A percentile compares a stretch with the other conserved stretches of the same genome.
Conservation (phyloP, 2,113 vertebrate species). For the Ceyx margarethae region DNA sequence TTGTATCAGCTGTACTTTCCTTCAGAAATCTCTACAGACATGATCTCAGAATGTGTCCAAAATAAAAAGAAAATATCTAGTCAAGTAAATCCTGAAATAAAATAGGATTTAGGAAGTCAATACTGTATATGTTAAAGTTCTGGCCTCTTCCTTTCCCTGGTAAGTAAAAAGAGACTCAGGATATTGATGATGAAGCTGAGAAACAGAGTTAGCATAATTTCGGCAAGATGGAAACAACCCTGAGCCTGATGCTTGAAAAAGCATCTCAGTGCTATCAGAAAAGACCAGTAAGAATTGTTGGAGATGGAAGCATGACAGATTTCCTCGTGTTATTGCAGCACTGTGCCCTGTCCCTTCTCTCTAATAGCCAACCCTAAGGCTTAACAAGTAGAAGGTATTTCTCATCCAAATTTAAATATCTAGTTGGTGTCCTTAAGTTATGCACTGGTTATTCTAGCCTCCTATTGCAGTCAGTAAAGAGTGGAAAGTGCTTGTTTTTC, state of each 20-base stretch:
- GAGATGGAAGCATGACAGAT: not conserved
- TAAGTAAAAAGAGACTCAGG: not conserved
- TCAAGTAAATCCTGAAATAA: not conserved
- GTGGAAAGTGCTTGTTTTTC: not conserved
- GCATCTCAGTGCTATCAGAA: not conserved
- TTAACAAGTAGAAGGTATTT: not conserved
- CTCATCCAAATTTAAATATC: not conserved
- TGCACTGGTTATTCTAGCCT: not conserved
- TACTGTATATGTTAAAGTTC: not conserved
- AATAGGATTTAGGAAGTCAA: not conserved
- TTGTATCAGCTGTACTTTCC: not conserved
- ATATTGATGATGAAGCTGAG: not conserved
- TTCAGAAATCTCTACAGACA: not conserved
- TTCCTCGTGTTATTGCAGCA: not conserved
- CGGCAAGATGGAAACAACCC: not conserved
- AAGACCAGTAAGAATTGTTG: not conserved
- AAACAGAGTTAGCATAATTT: not conserved
- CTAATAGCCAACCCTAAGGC: not conserved
- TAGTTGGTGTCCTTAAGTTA: not conserved
- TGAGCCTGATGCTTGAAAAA: not conserved
- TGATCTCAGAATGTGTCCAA: not conserved
- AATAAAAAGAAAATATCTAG: constrained; percentile 4
- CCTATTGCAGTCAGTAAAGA: not conserved
- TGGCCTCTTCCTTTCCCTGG: not conserved
- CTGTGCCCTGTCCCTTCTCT: not conserved